Evolutionary conservation across 2,888 invertebrate species (phyloP).

Genomic region (Pyralis farinalis): DNA sequence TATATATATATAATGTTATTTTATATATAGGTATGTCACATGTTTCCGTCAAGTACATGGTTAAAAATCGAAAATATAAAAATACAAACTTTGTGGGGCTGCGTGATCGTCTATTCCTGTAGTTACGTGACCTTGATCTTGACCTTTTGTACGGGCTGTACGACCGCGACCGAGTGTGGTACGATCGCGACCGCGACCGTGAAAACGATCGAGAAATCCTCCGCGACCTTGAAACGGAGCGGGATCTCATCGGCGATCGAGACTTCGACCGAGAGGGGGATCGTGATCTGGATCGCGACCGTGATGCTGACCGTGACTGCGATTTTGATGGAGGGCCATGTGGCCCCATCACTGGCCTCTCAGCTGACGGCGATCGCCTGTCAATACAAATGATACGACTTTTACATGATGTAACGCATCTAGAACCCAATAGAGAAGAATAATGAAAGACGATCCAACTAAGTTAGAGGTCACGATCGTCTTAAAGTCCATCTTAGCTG

Average conservation of each 20-base stretch:
- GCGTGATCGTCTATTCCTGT: slow-evolving; percentile 51
- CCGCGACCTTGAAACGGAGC: slow-evolving; percentile 27
- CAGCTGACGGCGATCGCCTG: slow-evolving; percentile 38
- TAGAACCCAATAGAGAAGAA: too few species aligned
- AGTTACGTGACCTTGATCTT: slow-evolving; percentile 41
- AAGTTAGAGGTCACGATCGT: too few species aligned
- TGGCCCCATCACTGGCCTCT: slow-evolving; percentile 47
- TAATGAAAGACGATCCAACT: too few species aligned
- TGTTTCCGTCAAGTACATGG: too few species aligned
- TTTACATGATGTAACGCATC: too few species aligned
- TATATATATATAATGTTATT: too few species aligned
- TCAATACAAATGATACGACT: too few species aligned
- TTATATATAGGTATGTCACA: too few species aligned
- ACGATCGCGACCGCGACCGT: slow-evolving; percentile 45
- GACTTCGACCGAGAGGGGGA: slow-evolving; percentile 33
- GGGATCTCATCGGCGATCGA: slow-evolving; percentile 28
- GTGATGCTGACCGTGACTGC: slow-evolving; percentile 23
- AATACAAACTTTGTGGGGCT: slow-evolving; percentile 67
- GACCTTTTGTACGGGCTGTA: slow-evolving; percentile 52
- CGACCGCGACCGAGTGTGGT: slow-evolving; percentile 44
- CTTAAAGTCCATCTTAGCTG: too few species aligned
- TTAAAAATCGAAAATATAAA: slow-evolving; percentile 12
- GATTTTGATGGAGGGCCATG: slow-evolving; percentile 31
- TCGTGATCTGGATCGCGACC: slow-evolving; percentile 30
- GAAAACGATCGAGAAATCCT: slow-evolving; percentile 34